Conservation (phyloP, 2,888 invertebrate species). For the Eretmocerus hayati region DNA sequence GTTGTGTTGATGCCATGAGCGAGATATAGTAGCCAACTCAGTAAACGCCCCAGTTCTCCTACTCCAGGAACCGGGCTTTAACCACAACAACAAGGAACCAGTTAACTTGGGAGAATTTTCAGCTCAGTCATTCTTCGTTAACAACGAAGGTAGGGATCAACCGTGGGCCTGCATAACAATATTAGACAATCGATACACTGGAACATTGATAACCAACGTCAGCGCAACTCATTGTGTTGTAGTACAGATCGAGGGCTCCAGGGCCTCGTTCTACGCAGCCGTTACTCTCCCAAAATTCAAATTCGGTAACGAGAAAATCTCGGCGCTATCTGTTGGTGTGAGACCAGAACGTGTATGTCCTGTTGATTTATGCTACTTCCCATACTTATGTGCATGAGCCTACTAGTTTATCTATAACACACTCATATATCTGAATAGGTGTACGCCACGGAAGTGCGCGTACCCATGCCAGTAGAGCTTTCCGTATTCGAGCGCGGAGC, state of each 20-base stretch:
- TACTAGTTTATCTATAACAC: too few species aligned
- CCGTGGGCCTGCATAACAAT: not conserved
- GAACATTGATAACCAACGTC: not conserved
- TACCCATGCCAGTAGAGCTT: too few species aligned
- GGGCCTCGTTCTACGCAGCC: not conserved
- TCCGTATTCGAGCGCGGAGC: too few species aligned
- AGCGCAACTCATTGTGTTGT: not conserved
- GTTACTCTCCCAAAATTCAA: too few species aligned
- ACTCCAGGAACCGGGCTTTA: not conserved
- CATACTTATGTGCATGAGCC: too few species aligned
- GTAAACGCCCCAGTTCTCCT: not conserved
- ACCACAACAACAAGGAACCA: not conserved
- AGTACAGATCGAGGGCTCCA: not conserved
- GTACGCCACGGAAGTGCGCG: too few species aligned
- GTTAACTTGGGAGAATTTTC: not conserved
- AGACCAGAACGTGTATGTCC: too few species aligned
- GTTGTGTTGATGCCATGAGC: not conserved
- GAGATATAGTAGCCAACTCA: not conserved
- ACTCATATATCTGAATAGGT: too few species aligned
- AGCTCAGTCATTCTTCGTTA: not conserved
- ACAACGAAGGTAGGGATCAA: not conserved
- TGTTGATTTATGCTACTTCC: too few species aligned
- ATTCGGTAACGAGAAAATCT: too few species aligned
- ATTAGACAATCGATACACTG: not conserved
- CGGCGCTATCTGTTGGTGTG: too few species aligned